Evolutionary conservation across 2,113 vertebrate genomes (phyloP), one percentile per base, ranked within the genome.

Genomic region (Menidia beryllina): DNA sequence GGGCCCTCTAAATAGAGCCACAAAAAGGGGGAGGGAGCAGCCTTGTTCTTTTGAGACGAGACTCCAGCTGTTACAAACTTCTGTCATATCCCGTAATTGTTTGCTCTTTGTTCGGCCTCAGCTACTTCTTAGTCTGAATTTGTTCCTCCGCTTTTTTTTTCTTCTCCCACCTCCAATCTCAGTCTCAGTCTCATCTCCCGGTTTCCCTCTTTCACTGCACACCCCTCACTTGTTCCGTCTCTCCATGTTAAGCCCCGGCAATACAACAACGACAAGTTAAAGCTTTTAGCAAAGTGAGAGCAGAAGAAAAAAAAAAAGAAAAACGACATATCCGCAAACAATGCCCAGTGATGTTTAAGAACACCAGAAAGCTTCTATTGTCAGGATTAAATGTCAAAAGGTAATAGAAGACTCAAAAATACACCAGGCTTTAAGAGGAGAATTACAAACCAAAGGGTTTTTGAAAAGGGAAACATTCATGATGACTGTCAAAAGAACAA

Each of bases 351-450:
- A 78, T 11, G n/a, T 60, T 66, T 39, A 23, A 49, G 50, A 75
- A 89, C 81, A 89, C 36, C 52, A 71, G 83, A 89, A 89, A 61
- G 79, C 85, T 87, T 87, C 89, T 81, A 86, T n/a, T 23, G 59
- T 51, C 17, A 2, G 24, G 48, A 51, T 39, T 12, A 81, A 71
- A 75, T 72, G 52, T 77, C 67, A 79, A 41, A 74, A 72, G 21
- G 60, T 57, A 61, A 58, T 49, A n/a, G 66, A 74, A 52, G 49
- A 41, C 60, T 41, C 20, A 48, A n/a, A 71, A 27, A 68, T 39
- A 39, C 17, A 21, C 3, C 0, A 10, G 13, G 3, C 47, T 21
- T 59, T 78, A 57, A 68, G 52, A 34, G n/a, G 48, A 51, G 19
- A 69, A 62, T 14, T 15, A 36, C 38, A 15, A 49, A 56, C 41